Conservation (phyloP, 2,888 invertebrate species). For the Pachydiplax longipennis region DNA sequence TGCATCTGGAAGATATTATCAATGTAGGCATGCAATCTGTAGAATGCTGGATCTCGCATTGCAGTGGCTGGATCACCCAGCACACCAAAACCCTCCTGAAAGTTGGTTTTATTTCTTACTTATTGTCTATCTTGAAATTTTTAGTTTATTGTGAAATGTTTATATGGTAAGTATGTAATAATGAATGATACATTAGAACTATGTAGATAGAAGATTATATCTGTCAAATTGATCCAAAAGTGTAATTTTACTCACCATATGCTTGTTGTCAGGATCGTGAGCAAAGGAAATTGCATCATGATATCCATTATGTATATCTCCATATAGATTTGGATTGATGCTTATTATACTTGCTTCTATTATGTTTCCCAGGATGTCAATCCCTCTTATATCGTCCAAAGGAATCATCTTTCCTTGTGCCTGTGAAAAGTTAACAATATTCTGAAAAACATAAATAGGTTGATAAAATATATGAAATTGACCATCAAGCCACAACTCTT, state of each 20-base stretch:
- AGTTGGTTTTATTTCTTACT: too few species aligned
- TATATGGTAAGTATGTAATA: not conserved
- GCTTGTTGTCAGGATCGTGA: slow-evolving; percentile 55
- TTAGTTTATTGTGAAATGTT: not conserved
- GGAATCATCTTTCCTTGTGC: not conserved
- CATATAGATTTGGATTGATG: slow-evolving; percentile 47
- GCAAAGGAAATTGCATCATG: slow-evolving; percentile 52
- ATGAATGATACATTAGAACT: not conserved
- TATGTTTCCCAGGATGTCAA: slow-evolving; percentile 55
- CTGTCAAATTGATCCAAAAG: not conserved
- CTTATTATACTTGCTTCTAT: slow-evolving; percentile 53
- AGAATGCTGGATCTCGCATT: slow-evolving; percentile 87
- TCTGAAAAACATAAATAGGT: not conserved
- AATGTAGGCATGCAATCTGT: slow-evolving; percentile 83
- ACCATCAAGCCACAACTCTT: too few species aligned
- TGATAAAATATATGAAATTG: not conserved
- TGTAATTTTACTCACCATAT: slow-evolving; percentile 46
- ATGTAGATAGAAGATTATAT: not conserved
- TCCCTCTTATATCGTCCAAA: slow-evolving; percentile 48
- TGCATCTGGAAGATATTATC: slow-evolving; percentile 80
- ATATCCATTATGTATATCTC: slow-evolving; percentile 55
- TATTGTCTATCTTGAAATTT: not conserved
- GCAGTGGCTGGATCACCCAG: slow-evolving; percentile 86
- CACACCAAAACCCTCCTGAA: slow-evolving; percentile 67
- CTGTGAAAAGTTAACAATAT: not conserved